Conservation (phyloP, 2,888 invertebrate species). For the Herminia tarsipennalis region DNA sequence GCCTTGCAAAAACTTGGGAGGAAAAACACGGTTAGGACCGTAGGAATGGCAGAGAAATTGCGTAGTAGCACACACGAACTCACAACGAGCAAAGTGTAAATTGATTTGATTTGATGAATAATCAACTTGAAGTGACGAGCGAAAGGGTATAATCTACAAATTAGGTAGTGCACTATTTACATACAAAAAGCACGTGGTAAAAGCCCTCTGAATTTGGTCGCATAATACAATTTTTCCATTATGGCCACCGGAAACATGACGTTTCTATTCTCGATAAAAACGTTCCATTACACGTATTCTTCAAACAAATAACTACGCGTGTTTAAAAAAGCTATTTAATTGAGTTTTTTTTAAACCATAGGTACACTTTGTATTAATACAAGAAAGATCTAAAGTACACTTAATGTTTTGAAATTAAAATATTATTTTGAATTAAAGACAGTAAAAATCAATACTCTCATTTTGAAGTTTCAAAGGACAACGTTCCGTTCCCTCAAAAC, state of each 20-base stretch:
- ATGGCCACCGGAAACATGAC: constrained; percentile 78
- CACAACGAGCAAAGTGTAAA: constrained; percentile 50
- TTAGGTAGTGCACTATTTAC: constrained; percentile 44
- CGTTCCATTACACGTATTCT: constrained; percentile 47
- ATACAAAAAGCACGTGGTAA: constrained; percentile 44
- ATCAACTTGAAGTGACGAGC: constrained; percentile 49
- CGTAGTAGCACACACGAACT: constrained; percentile 62
- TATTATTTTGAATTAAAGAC: background rate
- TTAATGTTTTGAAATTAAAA: background rate
- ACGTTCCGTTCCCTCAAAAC: constrained; percentile 32
- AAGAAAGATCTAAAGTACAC: too few species aligned
- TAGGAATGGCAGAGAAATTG: constrained; percentile 56
- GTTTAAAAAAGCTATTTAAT: too few species aligned
- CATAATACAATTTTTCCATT: constrained; percentile 61
- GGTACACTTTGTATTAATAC: too few species aligned
- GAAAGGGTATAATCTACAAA: constrained; percentile 40
- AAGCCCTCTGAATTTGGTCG: constrained; percentile 58
- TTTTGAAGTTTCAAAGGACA: background rate
- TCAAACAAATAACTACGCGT: background rate
- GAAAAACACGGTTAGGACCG: constrained; percentile 77
- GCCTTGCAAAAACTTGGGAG: constrained; percentile 71
- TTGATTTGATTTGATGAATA: constrained; percentile 46
- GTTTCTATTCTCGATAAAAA: constrained; percentile 46
- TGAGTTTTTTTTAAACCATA: too few species aligned
- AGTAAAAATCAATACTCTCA: too few species aligned